Conservation (phyloP, 1,140 invertebrate genomes). For the Aphis gossypii region DNA sequence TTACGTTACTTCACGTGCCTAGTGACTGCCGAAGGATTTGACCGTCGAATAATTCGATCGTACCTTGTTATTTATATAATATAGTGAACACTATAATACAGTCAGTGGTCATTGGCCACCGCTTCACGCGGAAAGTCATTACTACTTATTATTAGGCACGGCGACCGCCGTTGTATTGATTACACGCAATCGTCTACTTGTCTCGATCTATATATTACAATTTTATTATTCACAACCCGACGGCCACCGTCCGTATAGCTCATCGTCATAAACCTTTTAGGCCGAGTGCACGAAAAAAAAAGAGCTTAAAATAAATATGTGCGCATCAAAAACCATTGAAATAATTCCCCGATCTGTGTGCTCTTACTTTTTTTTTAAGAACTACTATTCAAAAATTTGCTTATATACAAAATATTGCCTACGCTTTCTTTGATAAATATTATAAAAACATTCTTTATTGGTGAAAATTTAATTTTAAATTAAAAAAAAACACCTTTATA, state of each 20-base stretch:
- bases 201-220: not conserved
- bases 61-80: not conserved
- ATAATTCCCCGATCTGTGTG: not conserved
- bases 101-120: not conserved
- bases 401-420: not conserved
- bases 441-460: not conserved
- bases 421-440: not conserved
- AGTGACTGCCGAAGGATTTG: not conserved
- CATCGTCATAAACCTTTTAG: not conserved
- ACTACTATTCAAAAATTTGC: not conserved
- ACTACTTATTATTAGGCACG: not conserved
- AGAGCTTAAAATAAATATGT: not conserved
- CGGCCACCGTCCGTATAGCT: not conserved
- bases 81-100: too few relatives aligned
- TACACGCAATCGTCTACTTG: not conserved
- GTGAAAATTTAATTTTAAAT: not conserved
- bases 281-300: not conserved
- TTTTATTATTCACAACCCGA: too few relatives aligned
- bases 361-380: not conserved
- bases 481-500: not conserved
- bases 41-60: not conserved
- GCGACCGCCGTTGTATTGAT: not conserved
- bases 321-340: not conserved
- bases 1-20: not conserved
- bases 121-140: not conserved